These are phyloP conservation scores for Hemicordylus capensis DNA, from an alignment of 2,113 vertebrate genomes.

Conservation along the genomic window DNA sequence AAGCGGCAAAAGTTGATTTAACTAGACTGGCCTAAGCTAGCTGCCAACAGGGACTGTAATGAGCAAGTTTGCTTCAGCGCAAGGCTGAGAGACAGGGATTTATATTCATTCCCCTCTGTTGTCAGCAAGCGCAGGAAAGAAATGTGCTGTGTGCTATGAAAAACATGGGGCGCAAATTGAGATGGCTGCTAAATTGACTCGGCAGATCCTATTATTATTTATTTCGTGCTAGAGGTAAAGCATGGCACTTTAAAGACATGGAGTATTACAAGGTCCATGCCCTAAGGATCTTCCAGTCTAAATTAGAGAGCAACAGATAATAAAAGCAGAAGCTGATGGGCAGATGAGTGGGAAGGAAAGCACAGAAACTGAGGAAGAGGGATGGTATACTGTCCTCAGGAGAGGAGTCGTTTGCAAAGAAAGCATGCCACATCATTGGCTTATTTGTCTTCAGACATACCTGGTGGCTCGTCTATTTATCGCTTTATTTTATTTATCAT, in stretches of 20 bases:
- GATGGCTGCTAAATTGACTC: slow-evolving; percentile 60
- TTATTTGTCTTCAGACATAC: slow-evolving; percentile 5
- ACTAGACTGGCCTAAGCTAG: slow-evolving; percentile 22
- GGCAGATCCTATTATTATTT: slow-evolving; percentile 59
- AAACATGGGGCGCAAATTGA: slow-evolving; percentile 57
- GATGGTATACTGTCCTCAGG: background rate
- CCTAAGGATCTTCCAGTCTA: slow-evolving; percentile 53
- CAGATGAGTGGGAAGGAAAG: slow-evolving; percentile 32
- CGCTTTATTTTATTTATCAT: background rate
- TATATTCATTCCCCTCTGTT: slow-evolving; percentile 43
- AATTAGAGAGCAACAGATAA: slow-evolving; percentile 56
- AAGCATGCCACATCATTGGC: background rate
- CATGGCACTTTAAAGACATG: slow-evolving; percentile 41
- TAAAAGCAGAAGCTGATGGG: slow-evolving; percentile 44
- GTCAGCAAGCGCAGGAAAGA: slow-evolving; percentile 37
- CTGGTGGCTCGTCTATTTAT: background rate
- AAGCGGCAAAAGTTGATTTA: slow-evolving; percentile 22
- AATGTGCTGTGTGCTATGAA: slow-evolving; percentile 33
- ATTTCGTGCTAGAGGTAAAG: slow-evolving; percentile 55
- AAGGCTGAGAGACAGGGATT: slow-evolving; percentile 44
- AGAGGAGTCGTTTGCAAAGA: background rate
- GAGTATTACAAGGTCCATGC: slow-evolving; percentile 53
- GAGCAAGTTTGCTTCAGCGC: slow-evolving; percentile 43
- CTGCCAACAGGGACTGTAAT: slow-evolving; percentile 38
- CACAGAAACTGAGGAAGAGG: slow-evolving; percentile 26